Base-by-base conservation (phyloP, 2,113 vertebrate genomes). In the Varanus salvator region DNA sequence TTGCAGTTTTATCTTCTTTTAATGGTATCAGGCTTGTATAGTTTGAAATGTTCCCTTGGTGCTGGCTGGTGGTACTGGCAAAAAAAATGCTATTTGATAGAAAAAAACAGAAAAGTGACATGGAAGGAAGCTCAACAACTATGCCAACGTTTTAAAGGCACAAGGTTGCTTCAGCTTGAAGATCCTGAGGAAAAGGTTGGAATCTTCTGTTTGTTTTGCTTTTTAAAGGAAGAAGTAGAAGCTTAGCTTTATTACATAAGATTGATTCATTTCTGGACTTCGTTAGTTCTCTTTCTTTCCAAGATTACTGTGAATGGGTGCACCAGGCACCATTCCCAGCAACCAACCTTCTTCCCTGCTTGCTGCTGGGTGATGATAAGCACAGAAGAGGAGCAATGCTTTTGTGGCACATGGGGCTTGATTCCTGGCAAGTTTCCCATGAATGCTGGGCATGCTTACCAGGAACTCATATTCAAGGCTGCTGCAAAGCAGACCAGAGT, bases 31-130 rank as follows among this genome's bases (percentile, higher is more conserved):
- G 91, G 88, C 25, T 60, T 87, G 25, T 92, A 89, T 29, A 87
- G 88, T 81, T 89, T 92, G 72, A 92, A 86, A 38, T 92, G 91
- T 38, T 60, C 91, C 50, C 23, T 92, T 60, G 91, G 88, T n/a
- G 19, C n/a, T 78, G 85, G 84, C n/a, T 92, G 91, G 88, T 84
- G 88, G 91, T 92, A 77, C 64, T 87, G 91, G 91, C 29, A 38
- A 48, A 84, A 60, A 78, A 52, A 50, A 29, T 92, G 91, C 71
- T 89, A 89, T 17, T 83, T 83, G 69, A 92, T 89, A 87, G 88
- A 87, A 52, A 83, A 80, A 82, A 84, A 38, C 4, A 86, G 69
- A 87, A 83, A 44, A 85, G 80, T 87, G 78, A 77, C 29, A 31
- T 92, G 91, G 88, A 84, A 50, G 8, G 80, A 84, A 34, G 88